Percentiles rank a stretch among this genome's conserved stretches.
phyloP scores from a whole-genome alignment of 2,113 vertebrate species.

The Corythaixoides concolor region DNA sequence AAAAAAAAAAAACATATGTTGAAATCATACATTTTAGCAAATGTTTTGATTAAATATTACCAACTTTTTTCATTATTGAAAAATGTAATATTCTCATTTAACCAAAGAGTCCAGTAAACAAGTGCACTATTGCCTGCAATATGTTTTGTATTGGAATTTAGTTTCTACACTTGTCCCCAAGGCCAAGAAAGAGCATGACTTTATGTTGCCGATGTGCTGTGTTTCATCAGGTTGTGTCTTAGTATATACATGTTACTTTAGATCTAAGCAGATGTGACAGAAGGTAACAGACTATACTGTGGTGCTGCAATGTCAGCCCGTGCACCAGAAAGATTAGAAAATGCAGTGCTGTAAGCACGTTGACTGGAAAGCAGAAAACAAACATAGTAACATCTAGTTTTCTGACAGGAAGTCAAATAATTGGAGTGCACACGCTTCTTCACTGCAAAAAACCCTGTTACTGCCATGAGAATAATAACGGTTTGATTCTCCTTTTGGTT shows the following conservation, averaged over 20 bases:
- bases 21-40: background rate
- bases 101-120: background rate
- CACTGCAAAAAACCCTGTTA: background rate
- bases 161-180: background rate
- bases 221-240: conserved; percentile 30
- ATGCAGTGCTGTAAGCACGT: background rate
- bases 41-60: background rate
- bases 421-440: background rate
- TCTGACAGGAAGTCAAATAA: background rate
- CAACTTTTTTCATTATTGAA: background rate
- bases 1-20: background rate
- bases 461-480: background rate
- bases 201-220: background rate
- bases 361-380: background rate
- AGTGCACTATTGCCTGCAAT: background rate
- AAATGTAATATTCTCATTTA: background rate
- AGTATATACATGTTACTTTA: background rate
- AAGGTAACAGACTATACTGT: background rate
- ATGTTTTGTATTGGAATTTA: background rate
- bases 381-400: background rate
- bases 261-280: conserved; percentile 37
- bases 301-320: background rate
- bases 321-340: background rate
- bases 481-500: background rate
- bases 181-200: background rate